Base-by-base conservation (phyloP, 2,797 vertebrate species). In the Orestias chungarensis region DNA sequence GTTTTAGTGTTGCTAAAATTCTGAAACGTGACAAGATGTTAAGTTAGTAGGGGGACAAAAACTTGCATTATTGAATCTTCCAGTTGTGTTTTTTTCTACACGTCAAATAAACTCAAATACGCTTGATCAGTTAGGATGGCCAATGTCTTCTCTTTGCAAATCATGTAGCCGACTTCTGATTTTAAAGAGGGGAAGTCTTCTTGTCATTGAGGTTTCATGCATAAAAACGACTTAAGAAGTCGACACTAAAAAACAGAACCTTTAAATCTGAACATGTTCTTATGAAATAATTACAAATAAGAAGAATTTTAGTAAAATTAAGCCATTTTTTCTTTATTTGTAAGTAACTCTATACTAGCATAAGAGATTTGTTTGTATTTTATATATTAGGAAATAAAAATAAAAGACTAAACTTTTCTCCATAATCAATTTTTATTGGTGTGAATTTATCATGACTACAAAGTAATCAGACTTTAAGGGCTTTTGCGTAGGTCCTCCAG, bases 1-100 rank as follows among this genome's bases (percentile, higher is more conserved):
- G 98, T 98, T 95, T 99, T 99, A 87, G 97, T 97, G 93, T 99
- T 99, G 93, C 95, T 99, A 91, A 98, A 98, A 90, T 99, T 99
- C 98, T 99, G 92, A 46, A 92, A 95, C 86, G 38, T 6, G 75
- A 42, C 2, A 5, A 49, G 35, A 38, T 8, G n/a, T 8, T n/a
- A 4, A 11, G 52, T 82, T 8, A 82, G 46, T 23, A 38, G 40
- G 23, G 50, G 17, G 11, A 52, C 9, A 35, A 25, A 35, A 25
- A 35, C 4, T 18, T 33, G 4, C 35, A 12, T 23, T 7, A 44
- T 20, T 31, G 49, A 49, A 49, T 44, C 15, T 44, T 18, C 25
- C 3, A 27, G 62, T 31, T 66, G 27, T 66, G 29, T 31, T 49
- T 6, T 23, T 38, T 38, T 59, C 57, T 59, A 12, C 33, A 12